Base-by-base conservation (phyloP, 1,140 invertebrate species). In the Diplogasteroides magnus region DNA sequence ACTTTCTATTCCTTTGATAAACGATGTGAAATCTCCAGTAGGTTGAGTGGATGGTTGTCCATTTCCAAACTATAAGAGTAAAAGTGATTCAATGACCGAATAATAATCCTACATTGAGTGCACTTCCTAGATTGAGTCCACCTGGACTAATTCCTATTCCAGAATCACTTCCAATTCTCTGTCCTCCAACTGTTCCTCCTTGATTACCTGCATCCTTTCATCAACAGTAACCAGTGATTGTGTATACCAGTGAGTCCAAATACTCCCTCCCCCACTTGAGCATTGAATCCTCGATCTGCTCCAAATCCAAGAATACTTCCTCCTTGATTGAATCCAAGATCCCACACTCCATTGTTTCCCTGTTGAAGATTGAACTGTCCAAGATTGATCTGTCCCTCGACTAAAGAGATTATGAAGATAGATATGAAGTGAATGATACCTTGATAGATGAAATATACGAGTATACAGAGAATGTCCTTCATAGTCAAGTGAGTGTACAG, bases 291-390 rank as follows among this genome's bases (percentile, higher is more conserved):
- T 48, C 37, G 6, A 48, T 48, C 37, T 48, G 6, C 37, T 48
- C 37, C 37, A 48, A 48, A 48, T 48, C 37, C 37, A 48, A 48
- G 37, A 48, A 48, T 48, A 48, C 37, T 48, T 48, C 37, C 37
- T 48, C 37, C 37, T 48, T 48, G 37, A 19, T 48, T 48, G 37
- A 48, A 48, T 6, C 19, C 19, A 11, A 48, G 19, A 48, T 48
- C 37, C 37, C 37, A 48, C 19, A 48, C 19, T 48, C 37, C 37
- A 48, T 48, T 48, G 6, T 6, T 19, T 11, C 37, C 37, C 37
- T 6, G 37, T 19, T 48, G 6, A 6, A 48, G 37, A 48, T 48
- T 48, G 19, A 48, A 48, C 37, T 6, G 19, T 48, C 37, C 37
- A 6, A 48, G 19, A 48, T 48, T 48, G 6, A 48, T 11, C 19